Evolutionary conservation across 2,888 invertebrate species (phyloP).

Genomic region (Melieria picta): DNA sequence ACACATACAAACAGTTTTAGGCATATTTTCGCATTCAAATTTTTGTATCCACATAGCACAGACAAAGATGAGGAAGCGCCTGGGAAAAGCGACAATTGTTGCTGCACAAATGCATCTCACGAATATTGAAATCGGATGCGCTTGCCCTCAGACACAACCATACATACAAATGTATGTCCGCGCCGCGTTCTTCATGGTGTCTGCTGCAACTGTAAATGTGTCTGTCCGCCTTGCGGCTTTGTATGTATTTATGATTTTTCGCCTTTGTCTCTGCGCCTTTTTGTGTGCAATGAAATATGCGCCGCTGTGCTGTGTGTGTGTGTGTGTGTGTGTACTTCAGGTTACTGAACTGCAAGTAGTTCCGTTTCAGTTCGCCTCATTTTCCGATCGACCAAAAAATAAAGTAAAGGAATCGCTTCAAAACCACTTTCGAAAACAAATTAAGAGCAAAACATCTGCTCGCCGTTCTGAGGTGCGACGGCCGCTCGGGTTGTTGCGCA

Average conservation of each 20-base stretch:
- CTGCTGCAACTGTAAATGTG: too few relatives aligned
- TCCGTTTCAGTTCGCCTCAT: not conserved
- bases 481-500: too few relatives aligned
- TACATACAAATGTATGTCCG: too few relatives aligned
- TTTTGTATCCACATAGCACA: not conserved
- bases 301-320: not conserved
- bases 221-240: too few relatives aligned
- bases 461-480: too few relatives aligned
- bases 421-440: slow-evolving; percentile 12
- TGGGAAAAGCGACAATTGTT: not conserved
- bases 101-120: too few relatives aligned
- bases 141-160: too few relatives aligned
- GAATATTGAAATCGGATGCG: too few relatives aligned
- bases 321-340: not conserved
- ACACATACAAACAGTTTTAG: slow-evolving; percentile 12
- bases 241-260: too few relatives aligned
- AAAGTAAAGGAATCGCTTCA: not conserved
- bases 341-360: slow-evolving; percentile 22
- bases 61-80: not conserved
- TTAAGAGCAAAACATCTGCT: slow-evolving; percentile 27
- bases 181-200: too few relatives aligned
- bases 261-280: too few relatives aligned
- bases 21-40: slow-evolving; percentile 5
- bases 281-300: not conserved
- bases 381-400: not conserved